These are phyloP conservation scores for Dryas iulia DNA, from an alignment of 1,140 invertebrate genomes.

Conservation along the genomic window DNA sequence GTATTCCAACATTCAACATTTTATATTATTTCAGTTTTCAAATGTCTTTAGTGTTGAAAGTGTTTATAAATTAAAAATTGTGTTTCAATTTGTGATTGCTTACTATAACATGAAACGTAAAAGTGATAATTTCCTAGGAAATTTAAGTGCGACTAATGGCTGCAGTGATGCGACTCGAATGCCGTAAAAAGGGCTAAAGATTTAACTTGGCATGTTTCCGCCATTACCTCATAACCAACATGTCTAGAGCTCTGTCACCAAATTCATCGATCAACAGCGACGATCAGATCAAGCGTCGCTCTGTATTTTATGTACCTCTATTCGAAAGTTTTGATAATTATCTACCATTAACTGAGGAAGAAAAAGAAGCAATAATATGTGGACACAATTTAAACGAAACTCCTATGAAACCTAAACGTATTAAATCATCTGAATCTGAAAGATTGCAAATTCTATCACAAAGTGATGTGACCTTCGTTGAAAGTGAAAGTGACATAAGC, in stretches of 20 bases:
- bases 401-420: conserved; percentile 58
- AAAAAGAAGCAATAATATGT: conserved; percentile 71
- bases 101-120: conserved; percentile 47
- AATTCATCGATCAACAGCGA: conserved; percentile 56
- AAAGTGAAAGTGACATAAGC: conserved; percentile 71
- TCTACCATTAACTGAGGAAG: conserved; percentile 67
- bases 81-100: conserved; percentile 23
- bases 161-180: conserved; percentile 51
- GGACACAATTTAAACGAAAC: conserved; percentile 50
- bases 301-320: conserved; percentile 82
- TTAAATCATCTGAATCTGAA: conserved; percentile 49
- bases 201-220: conserved; percentile 70
- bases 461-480: conserved; percentile 64
- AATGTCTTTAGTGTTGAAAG: neutral
- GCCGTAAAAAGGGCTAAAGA: conserved; percentile 42
- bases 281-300: conserved; percentile 77
- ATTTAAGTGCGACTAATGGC: conserved; percentile 57
- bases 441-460: conserved; percentile 52
- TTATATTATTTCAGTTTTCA: conserved; percentile 7
- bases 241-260: conserved; percentile 60
- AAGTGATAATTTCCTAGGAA: conserved; percentile 36
- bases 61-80: conserved; percentile 1
- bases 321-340: conserved; percentile 80
- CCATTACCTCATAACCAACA: conserved; percentile 41
- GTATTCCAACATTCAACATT: conserved; percentile 40